Conservation (phyloP, 2,888 invertebrate genomes). For the Poecilus cupreus region DNA sequence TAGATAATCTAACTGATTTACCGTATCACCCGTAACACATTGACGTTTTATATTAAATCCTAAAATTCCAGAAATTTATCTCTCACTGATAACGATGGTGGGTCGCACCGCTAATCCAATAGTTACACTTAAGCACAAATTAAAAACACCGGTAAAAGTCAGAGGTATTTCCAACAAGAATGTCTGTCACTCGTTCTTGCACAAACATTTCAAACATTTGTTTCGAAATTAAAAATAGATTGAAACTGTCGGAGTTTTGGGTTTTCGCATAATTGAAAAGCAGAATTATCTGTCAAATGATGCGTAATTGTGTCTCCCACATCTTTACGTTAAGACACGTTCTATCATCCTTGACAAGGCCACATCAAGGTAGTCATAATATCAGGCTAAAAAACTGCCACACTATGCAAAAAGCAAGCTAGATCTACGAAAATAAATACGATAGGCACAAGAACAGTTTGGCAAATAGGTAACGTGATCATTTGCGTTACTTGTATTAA, state of each 20-base stretch:
- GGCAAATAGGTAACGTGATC: neutral
- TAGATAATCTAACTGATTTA: neutral
- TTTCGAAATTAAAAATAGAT: constrained; percentile 23
- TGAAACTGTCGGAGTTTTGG: neutral
- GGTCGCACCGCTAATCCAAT: neutral
- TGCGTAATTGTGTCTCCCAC: constrained; percentile 43
- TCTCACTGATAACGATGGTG: constrained; percentile 15
- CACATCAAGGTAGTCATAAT: constrained; percentile 57
- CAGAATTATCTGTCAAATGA: constrained; percentile 50
- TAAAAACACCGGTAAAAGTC: constrained; percentile 47
- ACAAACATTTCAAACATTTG: constrained; percentile 1
- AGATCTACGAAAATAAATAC: constrained; percentile 4
- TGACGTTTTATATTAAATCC: constrained; percentile 3
- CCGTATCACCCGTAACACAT: neutral
- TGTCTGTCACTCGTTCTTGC: neutral
- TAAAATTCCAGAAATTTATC: constrained; percentile 32
- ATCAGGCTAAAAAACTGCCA: constrained; percentile 35
- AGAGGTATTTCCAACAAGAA: constrained; percentile 38
- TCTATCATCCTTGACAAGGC: constrained; percentile 58
- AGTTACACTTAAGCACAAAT: constrained; percentile 17
- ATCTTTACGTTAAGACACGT: constrained; percentile 52
- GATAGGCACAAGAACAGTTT: neutral
- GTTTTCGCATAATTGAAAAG: neutral
- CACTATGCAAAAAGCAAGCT: neutral
- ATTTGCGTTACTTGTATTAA: constrained; percentile 40